These are phyloP conservation scores for Colaptes auratus DNA, from an alignment of 2,113 vertebrate genomes.

Conservation along the genomic window DNA sequence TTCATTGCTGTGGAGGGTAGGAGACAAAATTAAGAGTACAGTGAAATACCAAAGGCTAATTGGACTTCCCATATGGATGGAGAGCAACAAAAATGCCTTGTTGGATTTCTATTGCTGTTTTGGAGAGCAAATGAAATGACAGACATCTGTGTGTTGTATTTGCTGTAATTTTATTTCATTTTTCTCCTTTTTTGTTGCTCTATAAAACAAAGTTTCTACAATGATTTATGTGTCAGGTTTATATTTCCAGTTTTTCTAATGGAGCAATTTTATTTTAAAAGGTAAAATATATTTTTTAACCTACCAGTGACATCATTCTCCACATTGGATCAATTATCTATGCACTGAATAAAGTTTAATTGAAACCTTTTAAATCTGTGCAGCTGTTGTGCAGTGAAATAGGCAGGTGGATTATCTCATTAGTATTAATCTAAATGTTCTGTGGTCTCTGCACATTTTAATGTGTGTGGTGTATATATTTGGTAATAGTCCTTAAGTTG, in stretches of 20 bases:
- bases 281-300: constrained; percentile 63
- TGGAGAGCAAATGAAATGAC: constrained; percentile 32
- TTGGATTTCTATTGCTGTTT: constrained; percentile 28
- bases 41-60: background rate
- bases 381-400: constrained; percentile 68
- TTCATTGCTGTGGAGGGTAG: background rate
- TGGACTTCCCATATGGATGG: constrained; percentile 7
- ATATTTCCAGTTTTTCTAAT: constrained; percentile 60
- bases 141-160: constrained; percentile 18
- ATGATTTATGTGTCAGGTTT: constrained; percentile 47
- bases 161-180: constrained; percentile 34
- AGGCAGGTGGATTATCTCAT: constrained; percentile 70
- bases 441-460: constrained; percentile 68
- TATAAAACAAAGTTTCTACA: constrained; percentile 60
- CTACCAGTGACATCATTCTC: constrained; percentile 58
- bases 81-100: background rate
- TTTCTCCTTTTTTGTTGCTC: constrained; percentile 43
- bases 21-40: background rate
- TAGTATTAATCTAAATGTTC: constrained; percentile 73
- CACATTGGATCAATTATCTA: constrained; percentile 72
- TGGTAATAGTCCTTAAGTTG: constrained; percentile 56
- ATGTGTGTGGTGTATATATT: constrained; percentile 52
- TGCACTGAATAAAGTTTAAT: constrained; percentile 77
- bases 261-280: constrained; percentile 60
- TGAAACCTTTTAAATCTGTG: constrained; percentile 71